Evolutionary conservation across 1,140 invertebrate genomes (phyloP).

Genomic region (Hyphantria cunea): DNA sequence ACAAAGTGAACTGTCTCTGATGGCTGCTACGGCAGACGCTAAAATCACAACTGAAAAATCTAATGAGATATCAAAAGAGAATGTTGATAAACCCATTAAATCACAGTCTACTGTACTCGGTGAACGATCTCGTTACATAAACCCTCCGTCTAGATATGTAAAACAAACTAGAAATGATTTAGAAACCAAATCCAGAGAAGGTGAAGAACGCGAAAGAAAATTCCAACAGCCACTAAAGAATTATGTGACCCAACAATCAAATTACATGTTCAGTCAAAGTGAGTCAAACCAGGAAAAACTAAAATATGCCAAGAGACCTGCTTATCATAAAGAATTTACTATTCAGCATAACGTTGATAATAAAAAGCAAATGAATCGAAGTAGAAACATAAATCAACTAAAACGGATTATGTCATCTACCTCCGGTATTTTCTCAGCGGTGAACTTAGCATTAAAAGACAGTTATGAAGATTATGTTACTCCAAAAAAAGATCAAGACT

Average conservation of each 20-base stretch:
- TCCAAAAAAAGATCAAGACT: conserved; percentile 42
- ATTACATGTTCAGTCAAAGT: too few species aligned
- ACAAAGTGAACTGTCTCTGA: background rate
- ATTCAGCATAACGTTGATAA: too few species aligned
- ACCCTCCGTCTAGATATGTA: too few species aligned
- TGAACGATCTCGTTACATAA: too few species aligned
- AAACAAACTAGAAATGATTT: too few species aligned
- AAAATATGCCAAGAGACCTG: too few species aligned
- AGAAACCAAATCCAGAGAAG: too few species aligned
- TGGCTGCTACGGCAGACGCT: background rate
- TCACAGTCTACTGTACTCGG: too few species aligned
- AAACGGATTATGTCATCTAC: background rate
- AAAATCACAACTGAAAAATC: background rate
- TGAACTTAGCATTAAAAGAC: conserved; percentile 42
- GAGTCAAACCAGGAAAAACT: too few species aligned
- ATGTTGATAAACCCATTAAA: too few species aligned
- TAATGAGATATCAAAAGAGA: background rate
- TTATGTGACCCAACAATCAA: background rate
- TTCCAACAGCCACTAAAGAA: background rate
- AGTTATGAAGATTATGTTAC: conserved; percentile 61
- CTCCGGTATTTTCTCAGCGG: conserved; percentile 16
- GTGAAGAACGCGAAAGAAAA: background rate
- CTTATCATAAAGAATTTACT: too few species aligned
- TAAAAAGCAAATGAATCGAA: background rate
- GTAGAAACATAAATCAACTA: background rate